phyloP scores from a whole-genome alignment of 2,113 vertebrate genomes.

The Anoplopoma fimbria region DNA sequence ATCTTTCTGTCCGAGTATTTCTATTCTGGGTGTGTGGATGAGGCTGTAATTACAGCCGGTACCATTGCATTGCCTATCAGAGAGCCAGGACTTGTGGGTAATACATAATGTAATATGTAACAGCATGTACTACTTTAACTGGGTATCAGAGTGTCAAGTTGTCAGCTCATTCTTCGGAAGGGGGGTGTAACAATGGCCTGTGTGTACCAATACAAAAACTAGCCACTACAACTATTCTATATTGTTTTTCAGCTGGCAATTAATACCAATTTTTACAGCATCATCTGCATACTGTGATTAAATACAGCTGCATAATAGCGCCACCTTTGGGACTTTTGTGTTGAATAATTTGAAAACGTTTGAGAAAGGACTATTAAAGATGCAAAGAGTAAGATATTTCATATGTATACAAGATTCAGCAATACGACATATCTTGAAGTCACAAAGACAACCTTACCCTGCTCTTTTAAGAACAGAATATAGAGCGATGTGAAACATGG shows the following conservation, averaged over 20 bases:
- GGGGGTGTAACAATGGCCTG: not conserved
- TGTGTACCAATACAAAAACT: not conserved
- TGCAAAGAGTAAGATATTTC: not conserved
- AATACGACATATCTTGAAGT: not conserved
- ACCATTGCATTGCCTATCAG: not conserved
- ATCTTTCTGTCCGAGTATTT: constrained; percentile 24
- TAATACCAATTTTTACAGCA: not conserved
- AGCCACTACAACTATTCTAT: not conserved
- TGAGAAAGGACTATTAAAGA: too few relatives aligned
- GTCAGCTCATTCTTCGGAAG: not conserved
- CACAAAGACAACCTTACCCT: not conserved
- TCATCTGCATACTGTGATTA: not conserved
- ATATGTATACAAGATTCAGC: not conserved
- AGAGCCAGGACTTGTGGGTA: constrained; percentile 20
- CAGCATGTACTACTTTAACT: constrained; percentile 9
- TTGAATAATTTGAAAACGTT: too few relatives aligned
- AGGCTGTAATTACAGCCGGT: constrained; percentile 48
- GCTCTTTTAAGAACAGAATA: not conserved
- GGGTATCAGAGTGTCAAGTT: constrained; percentile 1
- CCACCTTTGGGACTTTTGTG: not conserved
- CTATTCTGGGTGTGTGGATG: constrained; percentile 42
- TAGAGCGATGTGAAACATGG: not conserved
- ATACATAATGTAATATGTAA: constrained; percentile 43
- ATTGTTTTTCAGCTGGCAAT: too few relatives aligned
- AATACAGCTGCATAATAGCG: not conserved